A percentile compares a stretch with the other conserved stretches of the same genome.
phyloP scores from a whole-genome alignment of 92 coral and sea anemone genomes.

The Porites rus region DNA sequence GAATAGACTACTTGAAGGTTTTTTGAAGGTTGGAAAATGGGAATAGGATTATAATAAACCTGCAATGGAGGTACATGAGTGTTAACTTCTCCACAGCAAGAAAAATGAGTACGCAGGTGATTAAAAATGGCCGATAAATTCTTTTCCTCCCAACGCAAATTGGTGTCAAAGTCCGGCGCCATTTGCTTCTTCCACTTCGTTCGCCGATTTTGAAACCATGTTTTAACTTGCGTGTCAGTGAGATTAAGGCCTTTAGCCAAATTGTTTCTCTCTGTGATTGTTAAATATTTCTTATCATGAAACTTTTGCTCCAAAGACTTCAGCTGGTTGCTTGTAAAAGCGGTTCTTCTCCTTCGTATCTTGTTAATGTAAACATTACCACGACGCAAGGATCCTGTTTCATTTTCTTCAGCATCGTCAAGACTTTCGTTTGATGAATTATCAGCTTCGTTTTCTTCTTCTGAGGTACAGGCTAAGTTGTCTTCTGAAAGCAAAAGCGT shows the following conservation, averaged over 20 bases:
- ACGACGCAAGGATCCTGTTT: constrained; percentile 2
- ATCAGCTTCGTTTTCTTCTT: not conserved
- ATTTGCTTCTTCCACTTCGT: constrained; percentile 99
- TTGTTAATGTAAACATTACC: constrained; percentile 63
- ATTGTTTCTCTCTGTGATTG: constrained; percentile 94
- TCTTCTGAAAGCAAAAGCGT: not conserved
- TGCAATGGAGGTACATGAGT: constrained; percentile 63
- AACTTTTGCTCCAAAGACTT: constrained; percentile 95
- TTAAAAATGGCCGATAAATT: constrained; percentile 34
- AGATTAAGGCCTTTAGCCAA: constrained; percentile 92
- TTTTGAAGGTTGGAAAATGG: constrained; percentile 72
- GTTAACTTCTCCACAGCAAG: constrained; percentile 54
- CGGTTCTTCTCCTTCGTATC: constrained; percentile 92
- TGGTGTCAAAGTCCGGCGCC: constrained; percentile 86
- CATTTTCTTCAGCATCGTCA: constrained; percentile 1
- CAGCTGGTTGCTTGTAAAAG: constrained; percentile 97
- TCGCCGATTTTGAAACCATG: constrained; percentile 99
- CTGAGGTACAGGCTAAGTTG: not conserved
- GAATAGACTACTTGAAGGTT: constrained; percentile 94
- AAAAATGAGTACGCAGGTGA: constrained; percentile 42
- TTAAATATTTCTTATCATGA: constrained; percentile 95
- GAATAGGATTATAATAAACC: constrained; percentile 1
- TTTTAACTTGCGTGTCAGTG: constrained; percentile 97
- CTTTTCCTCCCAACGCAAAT: constrained; percentile 72
- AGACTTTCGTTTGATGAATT: not conserved